phyloP scores from a whole-genome alignment of 2,113 vertebrate genomes.

The Pyrgilauda ruficollis region DNA sequence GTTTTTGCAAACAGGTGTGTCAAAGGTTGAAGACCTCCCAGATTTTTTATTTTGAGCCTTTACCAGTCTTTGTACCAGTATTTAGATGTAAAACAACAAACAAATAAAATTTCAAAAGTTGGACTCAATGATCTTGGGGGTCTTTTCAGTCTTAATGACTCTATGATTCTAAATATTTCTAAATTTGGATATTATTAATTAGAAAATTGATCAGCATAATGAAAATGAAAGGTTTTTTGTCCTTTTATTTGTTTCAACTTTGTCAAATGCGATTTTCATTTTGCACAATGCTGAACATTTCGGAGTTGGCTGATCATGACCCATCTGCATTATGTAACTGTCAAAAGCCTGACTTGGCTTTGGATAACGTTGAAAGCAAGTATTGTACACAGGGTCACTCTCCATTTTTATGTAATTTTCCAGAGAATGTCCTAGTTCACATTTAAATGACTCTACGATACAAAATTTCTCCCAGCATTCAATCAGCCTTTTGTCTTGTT shows the following conservation, averaged over 20 bases:
- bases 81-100: neutral
- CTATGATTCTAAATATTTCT: neutral
- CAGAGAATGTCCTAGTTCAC: slow-evolving; percentile 59
- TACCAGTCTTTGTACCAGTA: neutral
- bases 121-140: neutral
- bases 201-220: neutral
- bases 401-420: slow-evolving; percentile 63
- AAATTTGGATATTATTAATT: neutral
- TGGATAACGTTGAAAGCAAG: slow-evolving; percentile 55
- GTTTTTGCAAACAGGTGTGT: neutral
- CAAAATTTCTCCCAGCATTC: slow-evolving; percentile 60
- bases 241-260: neutral
- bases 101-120: neutral
- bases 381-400: slow-evolving; percentile 51
- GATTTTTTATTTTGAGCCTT: neutral
- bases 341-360: slow-evolving; percentile 55
- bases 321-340: slow-evolving; percentile 60
- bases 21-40: neutral
- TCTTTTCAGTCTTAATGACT: neutral
- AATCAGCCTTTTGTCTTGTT: slow-evolving; percentile 45
- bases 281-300: slow-evolving; percentile 15
- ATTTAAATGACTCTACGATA: slow-evolving; percentile 57
- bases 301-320: slow-evolving; percentile 1
- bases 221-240: neutral
- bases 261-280: neutral